Evolutionary conservation across 2,888 invertebrate species (phyloP), one percentile per base, ranked within the genome.

Genomic region (Chaetogeoica ovagalla): DNA sequence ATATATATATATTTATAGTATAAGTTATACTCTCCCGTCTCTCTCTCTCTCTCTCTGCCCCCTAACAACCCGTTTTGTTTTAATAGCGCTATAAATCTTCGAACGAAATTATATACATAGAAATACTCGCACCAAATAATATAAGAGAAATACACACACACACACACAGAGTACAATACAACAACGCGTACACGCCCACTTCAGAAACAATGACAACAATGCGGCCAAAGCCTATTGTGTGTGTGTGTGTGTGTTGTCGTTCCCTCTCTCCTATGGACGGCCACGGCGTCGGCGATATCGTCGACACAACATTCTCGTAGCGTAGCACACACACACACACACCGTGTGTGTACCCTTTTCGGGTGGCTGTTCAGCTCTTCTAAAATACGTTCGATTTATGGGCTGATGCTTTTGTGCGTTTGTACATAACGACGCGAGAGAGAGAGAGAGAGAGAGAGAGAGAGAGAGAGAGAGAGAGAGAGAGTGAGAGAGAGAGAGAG

Each of bases 171-270:
- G 55, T 21, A 75, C 60, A 76, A 70, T 77, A 79, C 70, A 71
- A 71, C 79, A 63, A 30, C 30, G 30, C 30, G 30, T 30, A 30
- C 71, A 79, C 79, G 79, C 79, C 79, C 79, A 79, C 79, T 79
- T 71, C 79, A 71, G 79, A 79, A 79, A 79, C 79, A 79, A 79
- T 79, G 79, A 79, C 79, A 79, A 79, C 79, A 79, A 79, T 57
- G 79, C 79, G 30, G 30, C 70, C 70, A 65, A 79, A 79, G 79
- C 55, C 79, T 65, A 79, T 79, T 79, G 79, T 70, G 52, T 37
- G 62, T 21, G 79, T 70, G 52, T 37, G 62, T 21, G 4, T 30
- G 30, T 30, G 30, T 30, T 30, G 30, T 11, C n/a, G 43, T 60
- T 68, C 68, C 66, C 75, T 59, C 75, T 59, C 65, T 2, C 21